Percentiles rank a stretch among this genome's conserved stretches.
These are phyloP conservation scores for Saccopteryx bilineata DNA, from an alignment of 2,113 vertebrate genomes.

Conservation along the genomic window DNA sequence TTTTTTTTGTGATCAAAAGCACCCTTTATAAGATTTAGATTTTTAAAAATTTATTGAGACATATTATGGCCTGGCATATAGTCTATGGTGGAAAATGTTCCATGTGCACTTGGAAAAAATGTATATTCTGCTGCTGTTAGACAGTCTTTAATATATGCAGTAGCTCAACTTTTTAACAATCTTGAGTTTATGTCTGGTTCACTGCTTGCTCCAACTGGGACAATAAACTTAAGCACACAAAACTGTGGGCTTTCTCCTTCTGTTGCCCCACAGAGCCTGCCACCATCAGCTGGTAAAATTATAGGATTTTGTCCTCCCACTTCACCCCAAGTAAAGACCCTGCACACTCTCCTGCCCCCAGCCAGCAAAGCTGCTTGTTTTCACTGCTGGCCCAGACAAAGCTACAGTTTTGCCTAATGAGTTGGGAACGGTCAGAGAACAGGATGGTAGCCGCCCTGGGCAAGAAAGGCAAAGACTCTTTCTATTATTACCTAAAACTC, in stretches of 20 bases:
- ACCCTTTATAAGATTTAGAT: background rate
- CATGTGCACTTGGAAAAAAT: background rate
- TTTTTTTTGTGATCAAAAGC: background rate
- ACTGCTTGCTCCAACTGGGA: background rate
- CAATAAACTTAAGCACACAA: no score
- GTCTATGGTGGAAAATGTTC: background rate
- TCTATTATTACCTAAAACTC: background rate
- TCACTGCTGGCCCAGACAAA: background rate
- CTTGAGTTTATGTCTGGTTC: background rate
- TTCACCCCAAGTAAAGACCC: background rate
- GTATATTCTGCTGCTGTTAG: background rate
- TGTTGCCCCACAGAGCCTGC: background rate
- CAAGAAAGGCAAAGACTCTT: constrained; percentile 9
- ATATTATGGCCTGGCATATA: background rate
- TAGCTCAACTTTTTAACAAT: background rate
- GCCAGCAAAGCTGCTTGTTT: background rate
- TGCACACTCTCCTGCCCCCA: background rate
- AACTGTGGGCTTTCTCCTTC: background rate
- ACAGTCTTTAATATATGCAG: background rate
- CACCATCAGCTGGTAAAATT: background rate
- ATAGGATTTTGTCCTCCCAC: background rate
- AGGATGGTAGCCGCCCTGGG: background rate
- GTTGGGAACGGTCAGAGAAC: background rate
- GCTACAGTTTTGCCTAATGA: background rate
- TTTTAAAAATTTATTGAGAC: background rate